A percentile compares a stretch with the other conserved stretches of the same genome.
phyloP scores from a whole-genome alignment of 1,140 invertebrate species.

The Pseudobourletiella spinata region DNA sequence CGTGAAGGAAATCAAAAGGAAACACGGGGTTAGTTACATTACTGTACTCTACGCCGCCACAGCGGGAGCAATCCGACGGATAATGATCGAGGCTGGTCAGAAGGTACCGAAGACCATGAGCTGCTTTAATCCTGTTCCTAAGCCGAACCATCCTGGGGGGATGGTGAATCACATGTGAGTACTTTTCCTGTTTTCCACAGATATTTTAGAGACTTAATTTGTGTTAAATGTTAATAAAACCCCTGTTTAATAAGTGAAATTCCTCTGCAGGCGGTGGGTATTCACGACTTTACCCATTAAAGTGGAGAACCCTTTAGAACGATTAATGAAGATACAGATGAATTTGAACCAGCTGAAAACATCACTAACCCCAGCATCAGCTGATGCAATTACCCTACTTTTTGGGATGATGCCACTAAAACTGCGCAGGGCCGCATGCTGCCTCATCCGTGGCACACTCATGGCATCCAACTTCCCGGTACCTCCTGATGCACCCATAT shows the following conservation, averaged over 20 bases:
- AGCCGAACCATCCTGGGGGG: not conserved
- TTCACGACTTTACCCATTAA: not conserved
- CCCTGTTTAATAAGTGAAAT: not conserved
- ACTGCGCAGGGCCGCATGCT: not conserved
- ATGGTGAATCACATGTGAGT: constrained; percentile 3
- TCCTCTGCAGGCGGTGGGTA: not conserved
- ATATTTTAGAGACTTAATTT: not conserved
- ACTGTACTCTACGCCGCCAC: not conserved
- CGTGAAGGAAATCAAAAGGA: not conserved
- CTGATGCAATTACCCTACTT: not conserved
- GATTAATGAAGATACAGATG: not conserved
- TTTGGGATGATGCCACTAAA: not conserved
- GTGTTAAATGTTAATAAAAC: not conserved
- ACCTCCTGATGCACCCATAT: not conserved
- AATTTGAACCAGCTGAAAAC: not conserved
- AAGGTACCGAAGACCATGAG: not conserved
- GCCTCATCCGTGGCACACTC: not conserved
- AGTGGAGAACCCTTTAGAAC: not conserved
- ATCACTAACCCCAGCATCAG: not conserved
- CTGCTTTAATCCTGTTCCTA: not conserved
- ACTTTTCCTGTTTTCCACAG: not conserved
- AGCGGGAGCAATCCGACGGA: not conserved
- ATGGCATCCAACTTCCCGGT: not conserved
- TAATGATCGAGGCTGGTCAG: not conserved
- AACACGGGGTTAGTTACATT: not conserved